Evolutionary conservation across 2,888 invertebrate species (phyloP).

Genomic region (Leptopilina syphax): DNA sequence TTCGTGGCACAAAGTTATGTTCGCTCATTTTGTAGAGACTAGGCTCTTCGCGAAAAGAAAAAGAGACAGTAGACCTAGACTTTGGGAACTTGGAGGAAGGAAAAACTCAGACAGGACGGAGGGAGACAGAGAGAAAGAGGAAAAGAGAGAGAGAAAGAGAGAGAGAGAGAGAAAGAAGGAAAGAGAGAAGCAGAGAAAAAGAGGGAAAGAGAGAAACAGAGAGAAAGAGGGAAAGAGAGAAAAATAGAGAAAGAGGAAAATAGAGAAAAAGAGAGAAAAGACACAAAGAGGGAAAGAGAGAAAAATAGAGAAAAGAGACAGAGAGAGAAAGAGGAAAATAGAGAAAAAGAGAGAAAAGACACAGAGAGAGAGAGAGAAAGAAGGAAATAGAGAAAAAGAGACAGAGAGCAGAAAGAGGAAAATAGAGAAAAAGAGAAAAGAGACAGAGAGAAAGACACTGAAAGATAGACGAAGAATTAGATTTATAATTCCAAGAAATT

Average conservation of each 20-base stretch:
- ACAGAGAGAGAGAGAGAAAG: no score
- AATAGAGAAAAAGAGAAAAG: not conserved
- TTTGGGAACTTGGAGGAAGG: not conserved
- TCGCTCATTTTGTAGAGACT: constrained; percentile 29
- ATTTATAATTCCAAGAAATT: constrained; percentile 24
- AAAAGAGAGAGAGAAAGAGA: no score
- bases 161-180: not conserved
- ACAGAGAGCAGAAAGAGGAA: no score
- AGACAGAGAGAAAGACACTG: not conserved
- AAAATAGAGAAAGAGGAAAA: not conserved
- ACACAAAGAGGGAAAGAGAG: no score
- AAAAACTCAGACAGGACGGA: not conserved
- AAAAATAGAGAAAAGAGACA: no score
- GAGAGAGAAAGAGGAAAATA: no score
- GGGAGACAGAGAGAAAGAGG: not conserved
- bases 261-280: not conserved
- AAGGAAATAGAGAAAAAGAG: no score
- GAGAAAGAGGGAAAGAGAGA: no score
- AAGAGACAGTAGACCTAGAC: constrained; percentile 34
- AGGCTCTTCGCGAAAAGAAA: constrained; percentile 18
- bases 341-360: no score
- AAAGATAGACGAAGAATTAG: not conserved
- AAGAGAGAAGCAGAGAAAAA: no score
- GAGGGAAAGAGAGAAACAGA: no score
- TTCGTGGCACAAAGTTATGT: constrained; percentile 47